Evolutionary conservation across 2,888 invertebrate species (phyloP).

Genomic region (Ophraella communa): DNA sequence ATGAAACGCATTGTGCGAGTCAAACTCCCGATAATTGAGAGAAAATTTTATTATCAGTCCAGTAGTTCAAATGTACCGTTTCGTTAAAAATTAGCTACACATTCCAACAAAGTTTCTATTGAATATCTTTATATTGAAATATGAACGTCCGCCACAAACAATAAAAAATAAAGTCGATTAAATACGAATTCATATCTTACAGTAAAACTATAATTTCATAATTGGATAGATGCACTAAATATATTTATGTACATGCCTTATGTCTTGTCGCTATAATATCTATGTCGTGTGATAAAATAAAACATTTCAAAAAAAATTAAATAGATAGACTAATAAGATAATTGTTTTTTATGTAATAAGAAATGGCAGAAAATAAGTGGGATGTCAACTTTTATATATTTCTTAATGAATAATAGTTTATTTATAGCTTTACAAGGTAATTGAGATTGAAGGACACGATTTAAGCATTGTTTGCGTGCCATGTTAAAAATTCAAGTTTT

Average conservation of each 20-base stretch:
- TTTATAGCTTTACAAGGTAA: background rate
- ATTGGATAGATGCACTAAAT: constrained; percentile 6
- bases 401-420: background rate
- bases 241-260: constrained; percentile 11
- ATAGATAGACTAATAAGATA: too few species aligned
- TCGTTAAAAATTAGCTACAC: background rate
- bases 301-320: constrained; percentile 2
- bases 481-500: background rate
- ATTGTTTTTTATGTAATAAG: constrained; percentile 10
- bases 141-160: background rate
- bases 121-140: background rate
- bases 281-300: constrained; percentile 1
- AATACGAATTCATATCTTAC: background rate
- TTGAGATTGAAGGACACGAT: background rate
- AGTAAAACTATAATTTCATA: background rate
- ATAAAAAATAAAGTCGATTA: background rate
- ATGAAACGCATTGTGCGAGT: too few species aligned
- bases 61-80: background rate
- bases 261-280: constrained; percentile 9
- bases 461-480: background rate
- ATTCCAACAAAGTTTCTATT: background rate
- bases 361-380: constrained; percentile 25
- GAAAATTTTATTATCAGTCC: too few species aligned
- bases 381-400: constrained; percentile 14
- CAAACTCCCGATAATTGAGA: too few species aligned